These are phyloP conservation scores for Eilema caniola DNA, from an alignment of 2,888 invertebrate species.

Conservation along the genomic window DNA sequence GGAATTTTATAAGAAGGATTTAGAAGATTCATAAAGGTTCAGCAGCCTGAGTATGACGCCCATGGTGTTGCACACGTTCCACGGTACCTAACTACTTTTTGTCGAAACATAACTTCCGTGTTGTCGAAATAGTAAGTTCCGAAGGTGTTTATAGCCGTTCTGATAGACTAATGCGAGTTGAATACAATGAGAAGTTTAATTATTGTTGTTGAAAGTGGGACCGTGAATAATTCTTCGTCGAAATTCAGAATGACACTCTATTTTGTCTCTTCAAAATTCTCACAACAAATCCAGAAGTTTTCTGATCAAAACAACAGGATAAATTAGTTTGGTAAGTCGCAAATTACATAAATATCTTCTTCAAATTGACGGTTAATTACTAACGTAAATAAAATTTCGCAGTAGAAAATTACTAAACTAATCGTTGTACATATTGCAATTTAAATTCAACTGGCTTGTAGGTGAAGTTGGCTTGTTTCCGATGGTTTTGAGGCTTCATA, in stretches of 20 bases:
- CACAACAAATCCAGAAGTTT: slow-evolving; percentile 15
- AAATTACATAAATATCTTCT: slow-evolving; percentile 10
- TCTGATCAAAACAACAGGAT: slow-evolving; percentile 16
- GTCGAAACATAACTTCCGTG: too few species aligned
- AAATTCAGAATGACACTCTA: not conserved
- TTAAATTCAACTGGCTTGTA: too few species aligned
- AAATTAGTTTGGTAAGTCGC: slow-evolving; percentile 20
- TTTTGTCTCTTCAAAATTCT: slow-evolving; percentile 14
- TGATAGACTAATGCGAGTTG: not conserved
- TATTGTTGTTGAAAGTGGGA: not conserved
- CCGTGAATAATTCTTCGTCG: not conserved
- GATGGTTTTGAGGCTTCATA: too few species aligned
- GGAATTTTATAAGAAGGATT: too few species aligned
- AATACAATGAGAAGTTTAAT: not conserved
- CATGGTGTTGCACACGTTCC: too few species aligned
- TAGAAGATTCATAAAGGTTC: too few species aligned
- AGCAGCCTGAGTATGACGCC: too few species aligned
- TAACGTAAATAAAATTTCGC: not conserved
- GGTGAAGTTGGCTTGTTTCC: too few species aligned
- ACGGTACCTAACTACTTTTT: too few species aligned
- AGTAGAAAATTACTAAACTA: too few species aligned
- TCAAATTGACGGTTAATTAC: not conserved
- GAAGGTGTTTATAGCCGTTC: not conserved
- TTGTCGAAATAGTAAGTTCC: too few species aligned
- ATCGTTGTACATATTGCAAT: too few species aligned